These are phyloP conservation scores for Stenchaetothrips biformis DNA, from an alignment of 2,888 invertebrate species.

Conservation along the genomic window DNA sequence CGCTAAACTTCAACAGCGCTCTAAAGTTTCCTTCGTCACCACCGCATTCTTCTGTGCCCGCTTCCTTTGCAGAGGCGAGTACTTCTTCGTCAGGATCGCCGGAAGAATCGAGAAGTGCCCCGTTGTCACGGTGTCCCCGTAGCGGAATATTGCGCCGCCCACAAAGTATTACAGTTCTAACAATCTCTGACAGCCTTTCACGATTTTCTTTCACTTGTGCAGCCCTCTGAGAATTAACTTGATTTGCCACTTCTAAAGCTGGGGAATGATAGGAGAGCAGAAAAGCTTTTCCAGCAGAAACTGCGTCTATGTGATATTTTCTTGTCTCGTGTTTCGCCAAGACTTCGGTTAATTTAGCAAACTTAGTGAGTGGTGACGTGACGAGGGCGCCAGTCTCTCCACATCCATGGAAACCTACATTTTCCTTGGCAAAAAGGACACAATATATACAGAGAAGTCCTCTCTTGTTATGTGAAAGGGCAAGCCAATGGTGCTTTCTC, in stretches of 20 bases:
- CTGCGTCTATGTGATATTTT: slow-evolving; percentile 29
- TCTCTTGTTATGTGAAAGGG: slow-evolving; percentile 25
- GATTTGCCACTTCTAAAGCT: slow-evolving; percentile 15
- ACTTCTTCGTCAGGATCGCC: too few relatives aligned
- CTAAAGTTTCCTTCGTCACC: slow-evolving; percentile 28
- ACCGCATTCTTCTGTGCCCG: not conserved
- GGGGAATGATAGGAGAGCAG: slow-evolving; percentile 25
- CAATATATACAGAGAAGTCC: slow-evolving; percentile 31
- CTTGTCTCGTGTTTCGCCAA: slow-evolving; percentile 27
- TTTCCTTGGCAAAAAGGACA: slow-evolving; percentile 27
- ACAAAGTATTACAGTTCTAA: slow-evolving; percentile 36
- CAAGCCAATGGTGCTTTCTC: slow-evolving; percentile 25
- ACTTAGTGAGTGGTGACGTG: slow-evolving; percentile 28
- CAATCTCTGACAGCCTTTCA: slow-evolving; percentile 34
- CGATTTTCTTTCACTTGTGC: slow-evolving; percentile 30
- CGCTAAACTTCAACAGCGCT: slow-evolving; percentile 26
- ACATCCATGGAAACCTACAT: slow-evolving; percentile 22
- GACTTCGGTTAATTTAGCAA: slow-evolving; percentile 28
- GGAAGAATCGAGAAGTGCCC: slow-evolving; percentile 31
- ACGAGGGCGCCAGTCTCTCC: not conserved
- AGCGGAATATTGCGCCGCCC: slow-evolving; percentile 40
- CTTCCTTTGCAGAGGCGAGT: too few relatives aligned
- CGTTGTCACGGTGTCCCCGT: slow-evolving; percentile 37
- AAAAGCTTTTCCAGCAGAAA: slow-evolving; percentile 25
- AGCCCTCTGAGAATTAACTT: not conserved